Evolutionary conservation across 2,888 invertebrate genomes (phyloP), one percentile per base, ranked within the genome.

Genomic region (Horisme vitalbata): DNA sequence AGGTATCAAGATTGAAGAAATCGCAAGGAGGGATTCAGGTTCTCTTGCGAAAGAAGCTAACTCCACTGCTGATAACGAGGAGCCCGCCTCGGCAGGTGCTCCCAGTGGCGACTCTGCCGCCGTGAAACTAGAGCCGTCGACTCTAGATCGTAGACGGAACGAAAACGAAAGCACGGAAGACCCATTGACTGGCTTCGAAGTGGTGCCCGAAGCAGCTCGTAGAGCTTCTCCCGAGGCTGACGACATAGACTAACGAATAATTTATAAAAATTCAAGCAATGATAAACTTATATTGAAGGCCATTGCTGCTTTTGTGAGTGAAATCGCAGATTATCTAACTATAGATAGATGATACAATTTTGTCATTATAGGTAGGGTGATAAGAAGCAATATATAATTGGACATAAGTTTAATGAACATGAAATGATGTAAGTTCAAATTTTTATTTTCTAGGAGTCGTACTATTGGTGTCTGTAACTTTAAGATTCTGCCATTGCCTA

Each of bases 91-190:
- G 10, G 18, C 13, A n/a, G 37, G 28, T 13, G 24, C 33, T 51
- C 64, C 74, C 10, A 57, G 64, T 47, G 71, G 61, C 15, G 58
- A 57, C 31, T 54, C 57, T 34, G 59, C 52, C 18, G 52, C 58
- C 15, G 61, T 55, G 38, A 57, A 57, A 39, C 58, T 60, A 53
- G 34, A 63, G 51, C 49, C 63, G 45, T 69, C 76, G 0, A 78
- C 77, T 28, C 65, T 88, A 45, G 88, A 89, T 54, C 86, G 87
- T 46, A 74, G 88, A 83, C 83, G 88, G 65, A 75, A 61, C 39
- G 62, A 62, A 7, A 41, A 39, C 26, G 34, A 31, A 14, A 37
- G 23, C 31, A 63, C 46, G 12, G 45, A 41, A 20, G 48, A 49
- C 38, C 36, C 26, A 4, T 15, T 21, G 14, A 12, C 27, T 9